Evolutionary conservation across 2,113 vertebrate genomes (phyloP).

Genomic region (Malaclemys terrapin): DNA sequence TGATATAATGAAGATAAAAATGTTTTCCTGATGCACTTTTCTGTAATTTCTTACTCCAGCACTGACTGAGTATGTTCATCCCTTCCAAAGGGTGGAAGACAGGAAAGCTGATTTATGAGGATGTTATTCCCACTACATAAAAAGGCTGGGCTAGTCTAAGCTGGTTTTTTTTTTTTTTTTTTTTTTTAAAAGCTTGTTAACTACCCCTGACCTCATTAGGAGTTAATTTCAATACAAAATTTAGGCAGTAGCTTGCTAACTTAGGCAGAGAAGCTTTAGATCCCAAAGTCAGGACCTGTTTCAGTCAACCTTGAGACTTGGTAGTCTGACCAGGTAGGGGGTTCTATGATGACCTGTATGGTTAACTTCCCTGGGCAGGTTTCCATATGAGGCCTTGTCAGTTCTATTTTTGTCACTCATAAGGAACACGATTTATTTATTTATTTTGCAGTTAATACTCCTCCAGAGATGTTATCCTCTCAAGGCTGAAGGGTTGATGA

Average conservation of each 20-base stretch:
- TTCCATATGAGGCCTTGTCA: not conserved
- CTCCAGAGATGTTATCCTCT: not conserved
- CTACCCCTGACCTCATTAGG: not conserved
- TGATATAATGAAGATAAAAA: not conserved
- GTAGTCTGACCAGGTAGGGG: not conserved
- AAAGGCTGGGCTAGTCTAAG: too few species aligned
- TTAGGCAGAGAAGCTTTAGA: not conserved
- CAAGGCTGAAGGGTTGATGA: not conserved
- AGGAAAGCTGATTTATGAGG: not conserved
- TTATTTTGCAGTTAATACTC: not conserved
- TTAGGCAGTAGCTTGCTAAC: not conserved
- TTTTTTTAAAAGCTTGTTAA: not conserved
- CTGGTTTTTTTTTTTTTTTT: not conserved
- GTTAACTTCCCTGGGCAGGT: not conserved
- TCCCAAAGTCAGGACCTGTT: not conserved
- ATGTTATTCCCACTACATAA: not conserved
- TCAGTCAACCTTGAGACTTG: not conserved
- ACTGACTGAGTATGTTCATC: not conserved
- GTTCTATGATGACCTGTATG: not conserved
- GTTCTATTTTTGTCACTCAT: not conserved
- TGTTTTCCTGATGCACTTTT: not conserved
- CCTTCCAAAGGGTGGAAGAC: not conserved
- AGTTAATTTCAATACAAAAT: not conserved
- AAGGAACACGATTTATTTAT: not conserved
- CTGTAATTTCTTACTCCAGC: not conserved